A percentile compares a stretch with the other conserved stretches of the same genome.
These are phyloP conservation scores for Nezara viridula DNA, from an alignment of 2,888 invertebrate species.

Conservation along the genomic window DNA sequence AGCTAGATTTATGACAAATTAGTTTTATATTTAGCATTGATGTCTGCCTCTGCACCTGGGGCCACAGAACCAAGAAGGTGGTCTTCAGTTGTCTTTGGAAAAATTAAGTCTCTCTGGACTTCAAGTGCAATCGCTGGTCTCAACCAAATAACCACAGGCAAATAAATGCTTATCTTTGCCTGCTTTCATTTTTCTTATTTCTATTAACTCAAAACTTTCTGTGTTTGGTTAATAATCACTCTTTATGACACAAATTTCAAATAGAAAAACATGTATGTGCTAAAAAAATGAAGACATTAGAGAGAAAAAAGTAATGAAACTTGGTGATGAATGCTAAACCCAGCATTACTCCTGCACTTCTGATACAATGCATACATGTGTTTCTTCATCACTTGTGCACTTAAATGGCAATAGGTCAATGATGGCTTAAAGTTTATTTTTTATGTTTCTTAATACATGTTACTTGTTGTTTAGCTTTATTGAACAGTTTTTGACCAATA, in stretches of 20 bases:
- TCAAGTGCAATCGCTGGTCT: constrained; percentile 73
- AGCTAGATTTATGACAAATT: constrained; percentile 44
- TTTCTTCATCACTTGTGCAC: constrained; percentile 39
- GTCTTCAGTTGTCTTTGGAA: constrained; percentile 86
- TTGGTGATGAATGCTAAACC: not conserved
- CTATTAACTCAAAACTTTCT: constrained; percentile 54
- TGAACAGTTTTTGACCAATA: not conserved
- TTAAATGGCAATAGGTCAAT: constrained; percentile 16
- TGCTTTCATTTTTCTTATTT: constrained; percentile 63
- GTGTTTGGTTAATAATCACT: constrained; percentile 50
- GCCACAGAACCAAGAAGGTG: constrained; percentile 74
- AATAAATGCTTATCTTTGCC: constrained; percentile 67
- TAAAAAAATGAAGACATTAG: not conserved
- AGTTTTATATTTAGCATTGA: constrained; percentile 62
- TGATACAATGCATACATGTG: constrained; percentile 38
- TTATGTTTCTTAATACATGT: not conserved
- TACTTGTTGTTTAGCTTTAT: not conserved
- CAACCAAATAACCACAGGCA: constrained; percentile 80
- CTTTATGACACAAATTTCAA: not conserved
- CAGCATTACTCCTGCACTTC: not conserved
- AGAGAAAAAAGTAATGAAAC: not conserved
- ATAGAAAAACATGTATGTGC: constrained; percentile 13
- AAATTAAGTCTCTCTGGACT: constrained; percentile 89
- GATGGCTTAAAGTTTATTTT: not conserved
- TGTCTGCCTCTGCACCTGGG: constrained; percentile 71